Conservation (phyloP, 2,888 invertebrate genomes). For the Drosophila nr. fundita region DNA sequence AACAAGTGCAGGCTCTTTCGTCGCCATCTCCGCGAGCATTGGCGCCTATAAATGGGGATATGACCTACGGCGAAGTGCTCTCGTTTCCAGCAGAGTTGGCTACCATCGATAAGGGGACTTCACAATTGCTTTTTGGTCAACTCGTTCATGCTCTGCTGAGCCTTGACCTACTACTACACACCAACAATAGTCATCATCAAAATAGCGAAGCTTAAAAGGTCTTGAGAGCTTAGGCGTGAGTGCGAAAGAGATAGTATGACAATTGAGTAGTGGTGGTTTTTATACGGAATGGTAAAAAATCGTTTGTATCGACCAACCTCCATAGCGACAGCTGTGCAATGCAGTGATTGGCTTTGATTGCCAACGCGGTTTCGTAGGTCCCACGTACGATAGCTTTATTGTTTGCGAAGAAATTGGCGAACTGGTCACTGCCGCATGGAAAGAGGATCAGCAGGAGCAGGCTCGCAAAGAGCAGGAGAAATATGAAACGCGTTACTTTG, state of each 20-base stretch:
- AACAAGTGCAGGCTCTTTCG: constrained; percentile 82
- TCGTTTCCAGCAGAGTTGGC: constrained; percentile 35
- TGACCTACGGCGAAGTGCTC: constrained; percentile 74
- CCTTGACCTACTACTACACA: not conserved
- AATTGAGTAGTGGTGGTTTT: not conserved
- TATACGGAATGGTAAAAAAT: not conserved
- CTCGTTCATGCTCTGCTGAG: not conserved
- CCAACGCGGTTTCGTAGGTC: constrained; percentile 74
- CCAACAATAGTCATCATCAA: not conserved
- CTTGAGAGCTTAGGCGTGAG: not conserved
- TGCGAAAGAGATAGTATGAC: not conserved
- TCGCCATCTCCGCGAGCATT: constrained; percentile 79
- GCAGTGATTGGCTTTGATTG: constrained; percentile 97
- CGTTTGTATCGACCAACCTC: not conserved
- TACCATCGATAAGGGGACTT: constrained; percentile 81
- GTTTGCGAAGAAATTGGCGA: constrained; percentile 96
- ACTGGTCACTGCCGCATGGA: constrained; percentile 94
- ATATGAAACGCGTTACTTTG: constrained; percentile 91
- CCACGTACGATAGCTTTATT: constrained; percentile 95
- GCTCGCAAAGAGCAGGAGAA: constrained; percentile 90
- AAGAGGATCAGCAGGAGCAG: constrained; percentile 92
- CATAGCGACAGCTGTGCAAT: constrained; percentile 82
- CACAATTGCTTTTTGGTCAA: constrained; percentile 41
- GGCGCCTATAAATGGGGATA: constrained; percentile 72
- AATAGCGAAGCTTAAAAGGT: not conserved